Base-by-base conservation (phyloP, 2,888 invertebrate genomes). In the Ophion obscuratus region DNA sequence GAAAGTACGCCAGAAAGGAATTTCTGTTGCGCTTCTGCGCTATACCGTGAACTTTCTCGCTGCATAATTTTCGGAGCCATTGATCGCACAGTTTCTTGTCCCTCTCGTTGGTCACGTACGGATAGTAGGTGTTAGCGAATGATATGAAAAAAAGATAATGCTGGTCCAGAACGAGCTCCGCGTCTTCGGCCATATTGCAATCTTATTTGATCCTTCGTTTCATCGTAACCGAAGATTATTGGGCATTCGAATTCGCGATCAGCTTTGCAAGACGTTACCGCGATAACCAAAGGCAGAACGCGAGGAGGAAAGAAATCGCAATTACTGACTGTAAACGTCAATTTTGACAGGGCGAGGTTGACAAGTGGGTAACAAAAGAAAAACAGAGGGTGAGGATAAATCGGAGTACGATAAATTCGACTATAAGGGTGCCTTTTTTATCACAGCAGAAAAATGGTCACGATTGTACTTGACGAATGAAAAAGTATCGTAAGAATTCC, bases 101-200 rank as follows among this genome's bases (percentile, higher is more conserved):
- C 36, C 77, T 87, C 67, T 90, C 88, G 53, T 91, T 90, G 14
- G 85, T 81, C n/a, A 93, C 74, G 79, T 91, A 89, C 17, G 90
- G 87, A 53, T 90, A 90, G 84, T 89, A 92, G 44, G 89, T 90
- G 84, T 91, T 93, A 1, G 93, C 92, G 87, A 94, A 94, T 59
- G 94, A 93, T 80, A 94, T 90, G 87, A 95, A 95, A 82, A 94
- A 94, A 17, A 95, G 89, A 88, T 94, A 95, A 90, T 95, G 95
- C 89, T 94, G 93, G 87, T 95, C 95, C 11, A 90, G 85, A 24
- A 66, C 71, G 59, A 88, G 86, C 80, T 89, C 85, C 20, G 40
- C 61, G 27, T 81, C 83, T 68, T 87, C 82, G 44, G 86, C 84
- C 89, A 89, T 89, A 9, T 70, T 73, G 11, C 47, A 70, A 20